A percentile compares a stretch with the other conserved stretches of the same genome.
phyloP scores from a whole-genome alignment of 1,140 invertebrate species.

The Heliconius himera region DNA sequence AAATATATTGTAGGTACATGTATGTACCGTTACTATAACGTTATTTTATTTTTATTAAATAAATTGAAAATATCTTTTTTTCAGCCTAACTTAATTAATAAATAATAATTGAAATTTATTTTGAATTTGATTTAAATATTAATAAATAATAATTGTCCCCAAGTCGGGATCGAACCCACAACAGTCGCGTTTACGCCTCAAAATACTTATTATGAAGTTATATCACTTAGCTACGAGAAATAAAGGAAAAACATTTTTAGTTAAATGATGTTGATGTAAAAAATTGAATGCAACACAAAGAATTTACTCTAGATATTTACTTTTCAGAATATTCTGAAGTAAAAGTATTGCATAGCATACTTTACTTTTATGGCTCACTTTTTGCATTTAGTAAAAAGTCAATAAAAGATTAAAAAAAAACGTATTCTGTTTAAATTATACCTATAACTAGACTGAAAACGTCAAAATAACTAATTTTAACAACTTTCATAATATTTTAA shows the following conservation, averaged over 20 bases:
- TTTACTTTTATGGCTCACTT: neutral
- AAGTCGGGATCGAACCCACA: no score
- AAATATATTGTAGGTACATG: neutral
- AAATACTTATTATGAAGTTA: neutral
- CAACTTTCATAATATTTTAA: neutral
- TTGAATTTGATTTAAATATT: no score
- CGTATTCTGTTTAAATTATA: neutral
- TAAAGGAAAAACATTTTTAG: neutral
- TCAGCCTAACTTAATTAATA: no score
- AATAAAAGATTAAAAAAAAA: neutral
- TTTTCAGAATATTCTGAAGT: neutral
- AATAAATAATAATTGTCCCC: no score
- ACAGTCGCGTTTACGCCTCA: no score
- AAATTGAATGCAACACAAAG: neutral
- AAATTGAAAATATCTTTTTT: no score
- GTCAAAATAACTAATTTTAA: neutral
- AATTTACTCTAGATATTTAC: constrained; percentile 1
- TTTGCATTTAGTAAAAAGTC: neutral
- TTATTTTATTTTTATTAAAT: no score
- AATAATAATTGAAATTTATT: no score
- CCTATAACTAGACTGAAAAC: neutral
- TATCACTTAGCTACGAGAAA: neutral
- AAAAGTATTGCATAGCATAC: neutral
- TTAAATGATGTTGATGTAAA: neutral
- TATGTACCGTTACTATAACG: neutral